Base-by-base conservation (phyloP, 2,113 vertebrate species). In the Cathartes aura region DNA sequence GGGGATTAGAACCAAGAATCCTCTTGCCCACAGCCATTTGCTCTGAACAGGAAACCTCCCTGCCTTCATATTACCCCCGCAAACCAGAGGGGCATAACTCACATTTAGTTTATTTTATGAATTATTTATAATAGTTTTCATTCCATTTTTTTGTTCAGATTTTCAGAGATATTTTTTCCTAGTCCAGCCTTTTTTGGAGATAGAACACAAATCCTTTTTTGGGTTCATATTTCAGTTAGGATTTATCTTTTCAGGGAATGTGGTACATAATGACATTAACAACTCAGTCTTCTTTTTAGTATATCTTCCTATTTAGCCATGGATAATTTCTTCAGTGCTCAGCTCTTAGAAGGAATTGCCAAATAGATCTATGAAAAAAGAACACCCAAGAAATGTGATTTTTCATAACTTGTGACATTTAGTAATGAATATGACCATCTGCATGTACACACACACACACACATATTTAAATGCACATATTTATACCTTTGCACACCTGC, bases 1-100 rank as follows among this genome's bases (percentile, higher is more conserved):
- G 48, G 82, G 78, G 88, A 84, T 94, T 95, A 93, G 47, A 96
- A 90, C 83, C 45, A 83, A 58, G 43, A 74, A 55, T 82, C 59
- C 42, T 40, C 38, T 85, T 88, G 19, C 52, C 72, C 73, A 30
- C 7, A 87, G 43, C 30, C 11, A 1, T 86, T 96, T 94, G 8
- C 43, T 87, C 73, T 86, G 40, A 93, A 72, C 21, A 24, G 32
- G 89, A 89, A 66, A 84, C 72, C 21, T 59, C 15, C 52, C 22
- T 82, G 29, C 12, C 81, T 88, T 82, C 55, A 21, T 55, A 63
- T 82, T 81, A 75, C 15, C n/a, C 59, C 76, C 73, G 58, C 24
- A 80, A 84, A 79, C 32, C 0, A 56, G 1, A 89, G 48, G 15
- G 17, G 5, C 14, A 72, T 48, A 50, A 34, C 29, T 89, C 52